Evolutionary conservation across 2,888 invertebrate species (phyloP), one percentile per base, ranked within the genome.

Genomic region (Odontocolon sp.): DNA sequence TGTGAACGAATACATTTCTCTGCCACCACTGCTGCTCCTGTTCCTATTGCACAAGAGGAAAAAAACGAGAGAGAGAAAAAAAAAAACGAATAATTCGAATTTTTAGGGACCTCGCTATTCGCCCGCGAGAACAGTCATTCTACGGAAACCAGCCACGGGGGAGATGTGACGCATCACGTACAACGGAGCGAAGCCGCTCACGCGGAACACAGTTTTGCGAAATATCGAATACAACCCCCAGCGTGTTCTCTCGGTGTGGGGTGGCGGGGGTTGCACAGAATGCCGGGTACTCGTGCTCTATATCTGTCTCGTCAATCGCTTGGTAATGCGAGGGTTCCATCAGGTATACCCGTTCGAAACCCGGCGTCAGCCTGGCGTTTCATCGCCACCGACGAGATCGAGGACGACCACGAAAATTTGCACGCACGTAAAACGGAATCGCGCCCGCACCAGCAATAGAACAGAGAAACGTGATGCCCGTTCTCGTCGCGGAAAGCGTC

Each of bases 381-480:
- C 64, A 54, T 64, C 71, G 71, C 50, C 47, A 36, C 36, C 56
- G 40, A 63, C 40, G 52, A 57, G 57, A 16, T 63, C 40, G 52
- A 57, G 57, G 21, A 67, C 76, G 75, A 79, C 72, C 59, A 68
- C 72, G 76, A 80, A 80, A 80, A 75, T n/a, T 76, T 66, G 67
- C 61, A 77, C 75, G 71, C 77, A 69, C 73, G 77, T 79, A 72
- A 64, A 77, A 45, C 64, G 63, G 56, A 77, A 70, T 67, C 69
- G 63, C 36, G 45, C 52, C 11, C 66, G 18, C 56, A 66, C 68
- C 52, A 56, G 56, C 63, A 40, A 21, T 8, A 23, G 33, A 11
- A 70, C 31, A 47, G 47, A 33, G 56, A 69, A 68, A 73, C 72
- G 73, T 64, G 77, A 73, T 73, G 63, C 57, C 59, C 56, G 54